Percentiles rank a stretch among this genome's conserved stretches.
Conservation (phyloP, 2,888 invertebrate species). For the Apamea anceps region DNA sequence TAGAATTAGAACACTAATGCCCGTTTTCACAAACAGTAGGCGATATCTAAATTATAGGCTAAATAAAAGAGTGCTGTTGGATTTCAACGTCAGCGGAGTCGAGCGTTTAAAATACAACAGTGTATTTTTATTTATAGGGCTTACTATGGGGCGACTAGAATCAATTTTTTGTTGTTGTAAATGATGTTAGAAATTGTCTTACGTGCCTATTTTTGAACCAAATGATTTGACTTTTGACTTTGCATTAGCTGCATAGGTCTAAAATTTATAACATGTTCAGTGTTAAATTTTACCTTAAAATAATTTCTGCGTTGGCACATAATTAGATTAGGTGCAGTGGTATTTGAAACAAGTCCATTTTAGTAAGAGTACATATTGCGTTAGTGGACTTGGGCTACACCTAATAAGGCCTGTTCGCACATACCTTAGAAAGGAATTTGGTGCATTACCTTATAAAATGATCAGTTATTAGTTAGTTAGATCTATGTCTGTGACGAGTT, state of each 20-base stretch:
- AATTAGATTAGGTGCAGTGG: slow-evolving; percentile 18
- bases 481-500: background rate
- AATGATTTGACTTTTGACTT: background rate
- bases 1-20: background rate
- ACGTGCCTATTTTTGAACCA: background rate
- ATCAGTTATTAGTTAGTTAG: slow-evolving; percentile 12
- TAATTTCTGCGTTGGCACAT: background rate
- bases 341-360: slow-evolving; percentile 35
- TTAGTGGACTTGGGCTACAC: slow-evolving; percentile 15
- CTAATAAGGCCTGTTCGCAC: slow-evolving; percentile 31
- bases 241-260: background rate
- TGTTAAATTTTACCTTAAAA: background rate
- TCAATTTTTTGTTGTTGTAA: no score
- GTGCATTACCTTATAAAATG: slow-evolving; percentile 34
- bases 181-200: background rate
- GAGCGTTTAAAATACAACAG: background rate
- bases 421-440: slow-evolving; percentile 37
- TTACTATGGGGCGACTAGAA: no score
- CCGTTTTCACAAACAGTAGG: background rate
- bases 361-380: slow-evolving; percentile 29
- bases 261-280: background rate
- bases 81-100: background rate
- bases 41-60: background rate
- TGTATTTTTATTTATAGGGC: background rate
- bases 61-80: background rate